A percentile compares a stretch with the other conserved stretches of the same genome.
Evolutionary conservation across 2,797 vertebrate species (phyloP).

Genomic region (Liasis olivaceus): DNA sequence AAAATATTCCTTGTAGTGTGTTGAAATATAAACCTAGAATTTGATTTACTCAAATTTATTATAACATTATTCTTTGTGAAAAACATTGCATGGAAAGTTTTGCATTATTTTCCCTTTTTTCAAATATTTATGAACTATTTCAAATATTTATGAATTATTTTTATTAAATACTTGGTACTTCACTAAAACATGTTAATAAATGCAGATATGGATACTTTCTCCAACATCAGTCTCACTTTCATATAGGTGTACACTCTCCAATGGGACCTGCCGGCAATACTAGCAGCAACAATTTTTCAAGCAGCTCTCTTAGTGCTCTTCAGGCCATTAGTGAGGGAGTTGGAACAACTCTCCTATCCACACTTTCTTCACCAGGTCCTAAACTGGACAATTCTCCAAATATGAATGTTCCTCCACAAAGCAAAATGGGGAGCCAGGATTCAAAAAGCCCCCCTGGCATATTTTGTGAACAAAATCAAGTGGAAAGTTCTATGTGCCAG

Average conservation of each 20-base stretch:
- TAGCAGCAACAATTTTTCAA: constrained; percentile 86
- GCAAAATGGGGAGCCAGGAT: constrained; percentile 77
- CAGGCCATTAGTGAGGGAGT: constrained; percentile 98
- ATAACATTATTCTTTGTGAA: not conserved
- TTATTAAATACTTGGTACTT: not conserved
- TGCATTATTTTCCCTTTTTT: not conserved
- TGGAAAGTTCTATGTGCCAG: constrained; percentile 85
- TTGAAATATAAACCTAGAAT: not conserved
- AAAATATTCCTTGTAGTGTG: not conserved
- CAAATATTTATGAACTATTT: not conserved
- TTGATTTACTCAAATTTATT: not conserved
- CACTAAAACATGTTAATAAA: not conserved
- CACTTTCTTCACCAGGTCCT: constrained; percentile 89
- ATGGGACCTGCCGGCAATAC: constrained; percentile 84
- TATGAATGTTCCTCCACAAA: constrained; percentile 82
- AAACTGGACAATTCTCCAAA: constrained; percentile 91
- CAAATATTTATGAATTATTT: not conserved
- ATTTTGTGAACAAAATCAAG: constrained; percentile 80
- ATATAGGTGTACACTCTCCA: constrained; percentile 89
- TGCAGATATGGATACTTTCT: not conserved
- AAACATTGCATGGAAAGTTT: not conserved
- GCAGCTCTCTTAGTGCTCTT: constrained; percentile 95
- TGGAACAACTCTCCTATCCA: constrained; percentile 89
- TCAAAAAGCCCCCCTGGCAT: constrained; percentile 87
- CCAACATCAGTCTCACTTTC: constrained; percentile 34